Evolutionary conservation across 2,113 vertebrate genomes (phyloP).

Genomic region (Epinephelus lanceolatus): DNA sequence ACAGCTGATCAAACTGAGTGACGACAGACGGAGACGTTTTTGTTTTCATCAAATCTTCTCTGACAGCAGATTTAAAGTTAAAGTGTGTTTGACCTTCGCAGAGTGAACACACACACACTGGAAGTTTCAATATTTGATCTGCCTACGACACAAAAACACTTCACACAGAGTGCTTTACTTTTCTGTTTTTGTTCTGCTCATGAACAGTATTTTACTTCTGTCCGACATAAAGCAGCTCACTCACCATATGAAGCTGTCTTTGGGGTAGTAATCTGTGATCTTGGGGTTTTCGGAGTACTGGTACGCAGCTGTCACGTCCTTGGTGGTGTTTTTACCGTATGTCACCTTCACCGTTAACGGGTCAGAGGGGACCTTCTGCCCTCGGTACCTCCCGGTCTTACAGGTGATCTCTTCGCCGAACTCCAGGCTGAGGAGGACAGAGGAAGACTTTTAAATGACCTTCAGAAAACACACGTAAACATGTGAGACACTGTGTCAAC

Average conservation of each 20-base stretch:
- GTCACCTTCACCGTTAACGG: slow-evolving; percentile 73
- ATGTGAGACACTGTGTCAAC: too few relatives aligned
- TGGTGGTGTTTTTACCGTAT: slow-evolving; percentile 84
- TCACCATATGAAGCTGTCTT: slow-evolving; percentile 92
- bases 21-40: too few relatives aligned
- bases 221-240: background rate
- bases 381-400: slow-evolving; percentile 83
- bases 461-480: rapidly evolving
- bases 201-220: background rate
- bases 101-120: too few relatives aligned
- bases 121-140: too few relatives aligned
- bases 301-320: slow-evolving; percentile 58
- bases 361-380: slow-evolving; percentile 58
- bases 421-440: slow-evolving; percentile 77
- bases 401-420: slow-evolving; percentile 89
- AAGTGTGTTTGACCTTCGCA: too few relatives aligned
- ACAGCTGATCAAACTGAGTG: too few relatives aligned
- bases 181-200: too few relatives aligned
- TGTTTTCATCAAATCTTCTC: too few relatives aligned
- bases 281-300: slow-evolving; percentile 90
- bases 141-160: too few relatives aligned
- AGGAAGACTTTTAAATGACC: background rate
- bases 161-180: too few relatives aligned
- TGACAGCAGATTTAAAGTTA: too few relatives aligned
- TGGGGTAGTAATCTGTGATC: slow-evolving; percentile 83